A percentile compares a stretch with the other conserved stretches of the same genome.
These are phyloP conservation scores for Notodonta ziczac DNA, from an alignment of 2,888 invertebrate genomes.

Conservation along the genomic window DNA sequence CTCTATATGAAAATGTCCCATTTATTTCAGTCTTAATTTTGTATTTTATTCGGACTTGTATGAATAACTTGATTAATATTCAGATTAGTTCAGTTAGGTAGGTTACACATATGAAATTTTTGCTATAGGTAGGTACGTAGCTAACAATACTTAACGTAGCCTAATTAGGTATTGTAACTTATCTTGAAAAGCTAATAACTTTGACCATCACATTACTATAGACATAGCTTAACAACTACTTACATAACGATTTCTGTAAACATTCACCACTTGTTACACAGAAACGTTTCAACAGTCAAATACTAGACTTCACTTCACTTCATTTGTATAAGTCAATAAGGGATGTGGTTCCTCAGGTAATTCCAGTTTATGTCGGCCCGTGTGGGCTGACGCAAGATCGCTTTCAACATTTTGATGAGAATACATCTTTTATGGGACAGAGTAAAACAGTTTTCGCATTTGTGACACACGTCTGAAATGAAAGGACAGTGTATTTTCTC, in stretches of 20 bases:
- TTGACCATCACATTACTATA: too few species aligned
- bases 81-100: not conserved
- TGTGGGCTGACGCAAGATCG: constrained; percentile 49
- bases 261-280: constrained; percentile 5
- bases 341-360: constrained; percentile 47
- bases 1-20: not conserved
- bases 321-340: constrained; percentile 37
- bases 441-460: constrained; percentile 38
- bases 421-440: constrained; percentile 36
- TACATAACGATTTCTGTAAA: constrained; percentile 7
- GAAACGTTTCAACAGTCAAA: constrained; percentile 11
- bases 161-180: too few species aligned
- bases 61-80: not conserved
- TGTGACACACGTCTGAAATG: constrained; percentile 18
- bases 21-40: not conserved
- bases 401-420: constrained; percentile 40
- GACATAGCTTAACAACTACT: not conserved
- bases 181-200: too few species aligned
- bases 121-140: too few species aligned
- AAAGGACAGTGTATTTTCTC: constrained; percentile 26
- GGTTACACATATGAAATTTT: too few species aligned
- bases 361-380: constrained; percentile 44
- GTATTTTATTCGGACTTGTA: not conserved
- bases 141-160: too few species aligned
- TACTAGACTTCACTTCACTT: constrained; percentile 16